These are phyloP conservation scores for Linurgus olivaceus DNA, from an alignment of 2,797 vertebrate species.

Conservation along the genomic window DNA sequence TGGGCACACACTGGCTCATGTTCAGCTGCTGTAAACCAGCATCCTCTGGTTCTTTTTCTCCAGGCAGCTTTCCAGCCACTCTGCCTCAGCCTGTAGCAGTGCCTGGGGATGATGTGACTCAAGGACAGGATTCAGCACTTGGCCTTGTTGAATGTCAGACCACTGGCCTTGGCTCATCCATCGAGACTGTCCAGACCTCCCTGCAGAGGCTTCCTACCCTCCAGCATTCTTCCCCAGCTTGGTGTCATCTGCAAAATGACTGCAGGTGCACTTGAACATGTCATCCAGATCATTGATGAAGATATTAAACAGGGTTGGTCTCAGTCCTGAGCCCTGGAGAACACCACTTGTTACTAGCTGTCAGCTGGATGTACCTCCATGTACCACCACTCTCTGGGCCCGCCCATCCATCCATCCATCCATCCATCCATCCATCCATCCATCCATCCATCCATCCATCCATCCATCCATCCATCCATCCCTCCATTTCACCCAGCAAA, in stretches of 20 bases:
- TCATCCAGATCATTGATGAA: not conserved
- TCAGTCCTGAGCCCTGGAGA: not conserved
- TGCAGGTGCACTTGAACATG: not conserved
- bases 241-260: not conserved
- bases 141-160: not conserved
- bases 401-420: not conserved
- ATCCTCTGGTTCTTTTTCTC: not conserved
- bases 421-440: not conserved
- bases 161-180: fast-evolving
- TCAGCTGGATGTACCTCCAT: not conserved
- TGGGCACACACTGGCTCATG: not conserved
- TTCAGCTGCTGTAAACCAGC: not conserved
- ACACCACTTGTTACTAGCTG: not conserved
- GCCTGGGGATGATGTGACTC: too few relatives aligned
- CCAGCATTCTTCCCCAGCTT: not conserved
- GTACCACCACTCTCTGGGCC: not conserved
- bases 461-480: not conserved
- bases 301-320: not conserved
- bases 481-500: not conserved
- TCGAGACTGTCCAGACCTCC: not conserved
- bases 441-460: not conserved
- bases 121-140: not conserved
- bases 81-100: not conserved
- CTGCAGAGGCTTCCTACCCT: not conserved
- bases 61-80: not conserved